Evolutionary conservation across 2,888 invertebrate species (phyloP).

Genomic region (Xanthorhoe designata): DNA sequence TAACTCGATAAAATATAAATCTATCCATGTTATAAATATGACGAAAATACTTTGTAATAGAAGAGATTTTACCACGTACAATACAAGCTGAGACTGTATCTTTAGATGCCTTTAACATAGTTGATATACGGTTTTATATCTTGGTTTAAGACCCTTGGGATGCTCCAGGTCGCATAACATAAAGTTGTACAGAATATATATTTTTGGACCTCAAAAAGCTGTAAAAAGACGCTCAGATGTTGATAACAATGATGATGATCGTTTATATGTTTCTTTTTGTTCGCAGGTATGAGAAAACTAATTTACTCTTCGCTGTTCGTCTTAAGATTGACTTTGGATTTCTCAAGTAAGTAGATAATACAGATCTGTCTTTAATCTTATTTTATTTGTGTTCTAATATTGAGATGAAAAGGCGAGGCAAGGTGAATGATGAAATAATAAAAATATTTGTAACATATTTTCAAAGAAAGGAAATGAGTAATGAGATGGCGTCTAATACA

Average conservation of each 20-base stretch:
- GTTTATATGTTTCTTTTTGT: slow-evolving; percentile 13
- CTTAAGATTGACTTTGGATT: background rate
- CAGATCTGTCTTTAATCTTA: background rate
- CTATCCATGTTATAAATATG: background rate
- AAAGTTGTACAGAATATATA: slow-evolving; percentile 2
- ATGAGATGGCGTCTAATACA: background rate
- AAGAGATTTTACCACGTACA: background rate
- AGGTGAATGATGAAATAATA: too few relatives aligned
- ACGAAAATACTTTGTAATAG: background rate
- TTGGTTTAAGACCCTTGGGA: slow-evolving; percentile 19
- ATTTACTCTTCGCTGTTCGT: background rate
- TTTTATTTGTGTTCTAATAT: background rate
- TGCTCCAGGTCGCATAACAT: slow-evolving; percentile 12
- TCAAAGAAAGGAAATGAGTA: background rate
- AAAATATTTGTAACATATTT: background rate
- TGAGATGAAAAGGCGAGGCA: background rate
- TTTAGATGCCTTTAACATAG: slow-evolving; percentile 12
- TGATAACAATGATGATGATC: background rate
- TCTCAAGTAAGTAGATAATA: background rate
- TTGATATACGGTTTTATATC: slow-evolving; percentile 13
- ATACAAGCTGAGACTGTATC: background rate
- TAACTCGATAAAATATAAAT: too few relatives aligned
- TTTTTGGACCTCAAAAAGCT: background rate
- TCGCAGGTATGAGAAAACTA: slow-evolving; percentile 28
- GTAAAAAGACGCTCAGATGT: background rate